Evolutionary conservation across 2,888 invertebrate genomes (phyloP), one percentile per base, ranked within the genome.

Genomic region (Antheraea assamensis): DNA sequence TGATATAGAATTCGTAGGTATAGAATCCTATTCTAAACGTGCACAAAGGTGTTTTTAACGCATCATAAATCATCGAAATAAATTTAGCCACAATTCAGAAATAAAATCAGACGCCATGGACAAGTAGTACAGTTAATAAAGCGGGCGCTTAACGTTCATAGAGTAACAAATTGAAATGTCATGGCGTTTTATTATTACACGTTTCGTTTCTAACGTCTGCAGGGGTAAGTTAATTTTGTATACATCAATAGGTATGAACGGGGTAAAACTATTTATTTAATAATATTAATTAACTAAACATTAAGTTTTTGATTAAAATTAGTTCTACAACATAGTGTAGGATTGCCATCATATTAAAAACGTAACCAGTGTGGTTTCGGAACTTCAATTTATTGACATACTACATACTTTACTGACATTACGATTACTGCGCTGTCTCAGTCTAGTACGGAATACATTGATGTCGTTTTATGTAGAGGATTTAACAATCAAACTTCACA

Each of bases 391-490:
- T 24, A 21, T 3, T 58, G 24, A n/a, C n/a, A n/a, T n/a, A n/a
- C n/a, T n/a, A n/a, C n/a, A n/a, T n/a, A n/a, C n/a, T n/a, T n/a
- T n/a, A n/a, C n/a, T n/a, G 58, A n/a, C 2, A n/a, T 13, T 24
- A 13, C 24, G 8, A 58, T 58, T 24, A 13, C 10, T 27, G 4
- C 30, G 30, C 7, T 64, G 10, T 15, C 61, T 64, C 4, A 64
- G 17, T 30, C 27, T 64, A 30, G 17, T 64, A 64, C 58, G 2
- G 10, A 58, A 10, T 58, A 52, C 15, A 24, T 71, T 66, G n/a
- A 52, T 73, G 71, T 75, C 71, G 42, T 66, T 31, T n/a, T 73
- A 61, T 72, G 49, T 75, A 71, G 74, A 73, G 73, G 76, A 21
- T 74, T 74, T 74, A 52, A 77, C 74, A 72, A 77, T 73, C 52